Conservation (phyloP, 1,140 invertebrate species). For the Manduca sexta region DNA sequence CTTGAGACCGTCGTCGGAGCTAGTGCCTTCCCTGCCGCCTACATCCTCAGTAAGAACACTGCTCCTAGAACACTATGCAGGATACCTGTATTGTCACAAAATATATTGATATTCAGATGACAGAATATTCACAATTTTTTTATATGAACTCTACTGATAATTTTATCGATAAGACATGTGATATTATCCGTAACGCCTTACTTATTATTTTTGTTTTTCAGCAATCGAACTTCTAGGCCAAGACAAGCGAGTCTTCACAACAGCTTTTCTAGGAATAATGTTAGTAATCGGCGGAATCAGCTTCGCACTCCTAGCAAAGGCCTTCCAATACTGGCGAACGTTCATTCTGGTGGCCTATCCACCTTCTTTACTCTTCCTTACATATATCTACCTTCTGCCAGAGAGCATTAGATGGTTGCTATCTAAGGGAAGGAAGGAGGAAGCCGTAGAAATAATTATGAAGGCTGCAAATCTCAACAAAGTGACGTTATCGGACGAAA, state of each 20-base stretch:
- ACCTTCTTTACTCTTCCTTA: conserved; percentile 49
- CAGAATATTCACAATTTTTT: too few species aligned
- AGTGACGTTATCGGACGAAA: conserved; percentile 73
- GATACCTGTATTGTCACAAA: too few species aligned
- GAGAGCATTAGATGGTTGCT: conserved; percentile 79
- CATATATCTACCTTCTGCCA: conserved; percentile 53
- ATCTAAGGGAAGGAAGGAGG: conserved; percentile 78
- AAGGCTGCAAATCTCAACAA: conserved; percentile 81
- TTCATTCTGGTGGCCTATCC: conserved; percentile 57
- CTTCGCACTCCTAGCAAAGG: conserved; percentile 53
- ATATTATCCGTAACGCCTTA: too few species aligned
- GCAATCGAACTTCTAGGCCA: conserved; percentile 57
- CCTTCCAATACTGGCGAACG: conserved; percentile 57
- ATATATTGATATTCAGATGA: too few species aligned
- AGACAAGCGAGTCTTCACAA: conserved; percentile 53
- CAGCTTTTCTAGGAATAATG: conserved; percentile 54
- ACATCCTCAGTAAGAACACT: conserved; percentile 53
- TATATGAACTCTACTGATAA: too few species aligned
- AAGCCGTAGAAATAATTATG: conserved; percentile 76
- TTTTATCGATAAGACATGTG: too few species aligned
- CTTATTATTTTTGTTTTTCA: conserved; percentile 27
- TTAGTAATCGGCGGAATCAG: conserved; percentile 48
- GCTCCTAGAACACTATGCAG: too few species aligned
- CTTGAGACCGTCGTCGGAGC: conserved; percentile 75
- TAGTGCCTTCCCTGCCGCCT: conserved; percentile 64